Percentiles rank a stretch among this genome's conserved stretches.
Conservation (phyloP, 2,113 vertebrate genomes). For the Oncorhynchus kisutch region DNA sequence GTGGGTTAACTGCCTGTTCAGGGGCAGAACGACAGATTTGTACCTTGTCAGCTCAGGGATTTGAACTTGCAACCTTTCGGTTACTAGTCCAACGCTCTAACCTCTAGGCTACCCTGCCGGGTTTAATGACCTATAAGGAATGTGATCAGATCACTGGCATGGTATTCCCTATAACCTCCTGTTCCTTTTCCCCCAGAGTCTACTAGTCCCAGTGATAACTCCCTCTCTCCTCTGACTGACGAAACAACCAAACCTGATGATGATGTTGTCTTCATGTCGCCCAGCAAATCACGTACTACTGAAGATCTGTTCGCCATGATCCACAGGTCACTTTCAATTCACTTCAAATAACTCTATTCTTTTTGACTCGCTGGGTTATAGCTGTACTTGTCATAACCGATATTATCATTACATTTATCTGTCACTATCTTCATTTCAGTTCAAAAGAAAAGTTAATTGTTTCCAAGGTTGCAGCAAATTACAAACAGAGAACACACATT, state of each 20-base stretch:
- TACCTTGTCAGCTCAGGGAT: no score
- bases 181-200: conserved; percentile 64
- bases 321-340: conserved; percentile 82
- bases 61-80: no score
- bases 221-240: conserved; percentile 88
- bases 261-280: conserved; percentile 87
- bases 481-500: no score
- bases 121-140: no score
- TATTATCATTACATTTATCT: not conserved
- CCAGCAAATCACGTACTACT: conserved; percentile 93
- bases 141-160: not conserved
- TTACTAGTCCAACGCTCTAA: no score
- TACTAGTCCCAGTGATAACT: conserved; percentile 85
- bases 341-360: no score
- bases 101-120: no score
- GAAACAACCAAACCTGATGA: conserved; percentile 84
- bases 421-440: not conserved
- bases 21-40: no score
- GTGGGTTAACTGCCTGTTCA: no score
- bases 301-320: conserved; percentile 98
- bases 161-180: not conserved
- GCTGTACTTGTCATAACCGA: no score
- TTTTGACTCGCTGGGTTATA: no score
- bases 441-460: not conserved
- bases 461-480: not conserved